Evolutionary conservation across 2,797 vertebrate species (phyloP).

Genomic region (Dryobates pubescens): DNA sequence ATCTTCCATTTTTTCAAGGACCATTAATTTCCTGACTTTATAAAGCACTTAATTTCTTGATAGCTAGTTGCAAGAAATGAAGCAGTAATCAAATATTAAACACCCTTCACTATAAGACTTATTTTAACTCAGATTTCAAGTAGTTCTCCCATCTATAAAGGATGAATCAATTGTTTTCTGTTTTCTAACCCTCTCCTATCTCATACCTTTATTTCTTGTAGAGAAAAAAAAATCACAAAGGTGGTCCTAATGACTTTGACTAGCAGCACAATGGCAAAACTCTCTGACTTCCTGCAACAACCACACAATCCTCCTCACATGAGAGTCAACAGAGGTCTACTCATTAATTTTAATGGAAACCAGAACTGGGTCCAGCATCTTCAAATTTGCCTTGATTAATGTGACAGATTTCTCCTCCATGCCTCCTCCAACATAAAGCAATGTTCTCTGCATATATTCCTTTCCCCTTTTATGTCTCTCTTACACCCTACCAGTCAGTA

Average conservation of each 20-base stretch:
- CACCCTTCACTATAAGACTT: neutral
- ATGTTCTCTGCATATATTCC: neutral
- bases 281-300: neutral
- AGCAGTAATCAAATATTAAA: slow-evolving; percentile 32
- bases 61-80: slow-evolving; percentile 24
- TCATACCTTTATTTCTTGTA: neutral
- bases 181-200: neutral
- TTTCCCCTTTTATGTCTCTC: neutral
- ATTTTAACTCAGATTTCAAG: neutral
- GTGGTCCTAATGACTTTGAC: slow-evolving; percentile 50
- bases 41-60: slow-evolving; percentile 25
- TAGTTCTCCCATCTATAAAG: neutral
- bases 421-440: neutral
- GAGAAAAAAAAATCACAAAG: slow-evolving; percentile 23
- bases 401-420: neutral
- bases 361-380: slow-evolving; percentile 34
- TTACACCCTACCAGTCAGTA: neutral
- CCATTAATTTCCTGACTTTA: slow-evolving; percentile 60
- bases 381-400: slow-evolving; percentile 23
- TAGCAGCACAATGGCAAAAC: slow-evolving; percentile 6
- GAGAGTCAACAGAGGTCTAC: slow-evolving; percentile 26
- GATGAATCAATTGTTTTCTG: neutral
- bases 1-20: slow-evolving; percentile 42
- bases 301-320: slow-evolving; percentile 11
- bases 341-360: slow-evolving; percentile 67